Base-by-base conservation (phyloP, 1,140 invertebrate species). In the Dreissena polymorpha region DNA sequence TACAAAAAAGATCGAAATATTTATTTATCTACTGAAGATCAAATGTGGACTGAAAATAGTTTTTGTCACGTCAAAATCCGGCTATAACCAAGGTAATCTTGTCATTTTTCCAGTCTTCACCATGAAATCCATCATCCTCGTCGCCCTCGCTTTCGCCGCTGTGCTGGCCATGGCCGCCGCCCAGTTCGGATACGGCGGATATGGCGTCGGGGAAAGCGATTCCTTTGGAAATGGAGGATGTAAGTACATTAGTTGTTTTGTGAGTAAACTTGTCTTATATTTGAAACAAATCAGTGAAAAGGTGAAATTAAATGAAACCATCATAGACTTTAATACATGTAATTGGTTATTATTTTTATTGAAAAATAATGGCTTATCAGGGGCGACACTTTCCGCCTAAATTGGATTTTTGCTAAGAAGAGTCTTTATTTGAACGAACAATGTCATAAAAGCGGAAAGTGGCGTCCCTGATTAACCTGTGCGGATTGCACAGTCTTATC, bases 101-200 rank as follows among this genome's bases (percentile, higher is more conserved):
- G 5, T 68, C 14, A 25, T n/a, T 8, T 72, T 72, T 14, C 8
- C 70, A 73, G 53, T 55, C 71, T 0, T 64, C 73, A 75, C 18
- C 53, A 75, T 75, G 73, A 75, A 75, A 75, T 75, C 73, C 18
- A 18, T 75, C 53, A 29, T 75, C 55, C 18, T 75, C 57, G 73
- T 39, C 29, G 60, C 73, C 21, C 73, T 75, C 6, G 73, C 73
- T 39, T 29, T 75, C 21, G 60, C 27, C 27, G 55, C 53, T n/a
- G 73, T 75, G 57, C 27, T 75, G 23, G 73, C 53, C 1, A 53
- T 75, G 57, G 73, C 73, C 23, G 21, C 57, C 21, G 73, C 73
- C 73, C 12, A 63, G 12, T 75, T 39, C 39, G 73, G 73, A 39
- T 75, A 75, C 49, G 55, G 60, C 16, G 39, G 27, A 29, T 10